Evolutionary conservation across 2,888 invertebrate species (phyloP), one percentile per base, ranked within the genome.

Genomic region (Drosophila formosana): DNA sequence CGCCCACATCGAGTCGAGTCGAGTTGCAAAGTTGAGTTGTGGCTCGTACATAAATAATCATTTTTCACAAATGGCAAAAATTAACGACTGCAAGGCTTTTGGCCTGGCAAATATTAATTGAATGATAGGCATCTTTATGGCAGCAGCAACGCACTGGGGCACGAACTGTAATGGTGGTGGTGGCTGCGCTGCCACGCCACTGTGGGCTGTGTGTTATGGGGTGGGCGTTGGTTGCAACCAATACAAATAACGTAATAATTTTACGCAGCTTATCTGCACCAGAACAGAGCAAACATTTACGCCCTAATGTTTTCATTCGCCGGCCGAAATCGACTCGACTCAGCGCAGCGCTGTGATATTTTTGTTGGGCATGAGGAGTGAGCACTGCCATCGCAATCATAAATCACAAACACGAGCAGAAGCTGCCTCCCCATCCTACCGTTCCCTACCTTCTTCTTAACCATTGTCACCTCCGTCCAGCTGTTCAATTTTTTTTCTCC

Each of bases 201-300:
- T 34, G 18, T 26, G 41, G 41, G 50, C 34, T 18, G 47, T 11
- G 18, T 18, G 26, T 28, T 23, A 23, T 8, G 9, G 57, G 55
- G 57, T 51, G 72, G 71, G 57, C 76, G 82, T 76, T 89, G 89
- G 88, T 85, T 89, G 88, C 87, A 78, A 80, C 89, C 89, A 89
- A 89, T 89, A 89, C 90, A 90, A 89, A 90, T 87, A 90, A 89
- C 85, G 85, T 89, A 87, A 91, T 91, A 87, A 90, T 91, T 91
- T 90, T 83, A 88, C 81, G 80, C 81, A 87, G 91, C 90, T 90
- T 90, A 90, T 90, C 90, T 90, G 81, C 89, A 89, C 90, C 89
- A 90, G 85, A 91, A 90, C 90, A 90, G 91, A 87, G 79, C 91
- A 90, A 90, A 90, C 90, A 91, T 91, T 91, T 89, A 91, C 89